These are phyloP conservation scores for Tapera naevia DNA, from an alignment of 2,797 vertebrate species.

Conservation along the genomic window DNA sequence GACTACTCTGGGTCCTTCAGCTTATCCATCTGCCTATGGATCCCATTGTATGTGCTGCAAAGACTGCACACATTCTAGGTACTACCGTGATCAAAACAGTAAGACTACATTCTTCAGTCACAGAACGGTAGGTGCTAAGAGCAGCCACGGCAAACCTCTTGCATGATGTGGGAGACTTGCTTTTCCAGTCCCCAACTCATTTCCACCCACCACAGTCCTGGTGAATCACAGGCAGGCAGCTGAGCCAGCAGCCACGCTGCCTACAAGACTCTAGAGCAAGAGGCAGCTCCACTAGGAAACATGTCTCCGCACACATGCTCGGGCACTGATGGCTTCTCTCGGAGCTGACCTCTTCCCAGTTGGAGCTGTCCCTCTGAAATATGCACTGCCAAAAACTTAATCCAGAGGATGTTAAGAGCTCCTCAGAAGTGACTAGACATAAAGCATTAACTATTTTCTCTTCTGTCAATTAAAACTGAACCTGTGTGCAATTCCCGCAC, in stretches of 20 bases:
- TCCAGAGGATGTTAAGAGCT: neutral
- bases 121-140: neutral
- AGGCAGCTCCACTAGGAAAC: neutral
- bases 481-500: neutral
- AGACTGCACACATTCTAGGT: neutral
- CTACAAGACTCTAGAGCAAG: neutral
- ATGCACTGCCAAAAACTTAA: neutral
- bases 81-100: neutral
- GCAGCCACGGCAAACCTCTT: neutral
- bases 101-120: neutral
- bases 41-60: neutral
- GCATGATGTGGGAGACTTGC: neutral
- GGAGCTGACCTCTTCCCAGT: neutral
- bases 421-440: neutral
- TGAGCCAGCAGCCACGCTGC: neutral
- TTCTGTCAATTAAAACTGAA: neutral
- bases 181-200: neutral
- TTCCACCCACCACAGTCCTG: neutral
- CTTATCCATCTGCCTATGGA: neutral
- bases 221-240: neutral
- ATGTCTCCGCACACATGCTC: accelerated
- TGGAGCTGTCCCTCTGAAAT: neutral
- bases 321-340: neutral
- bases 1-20: neutral
- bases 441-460: neutral